phyloP scores from a whole-genome alignment of 1,140 invertebrate genomes.

The Lerema accius region DNA sequence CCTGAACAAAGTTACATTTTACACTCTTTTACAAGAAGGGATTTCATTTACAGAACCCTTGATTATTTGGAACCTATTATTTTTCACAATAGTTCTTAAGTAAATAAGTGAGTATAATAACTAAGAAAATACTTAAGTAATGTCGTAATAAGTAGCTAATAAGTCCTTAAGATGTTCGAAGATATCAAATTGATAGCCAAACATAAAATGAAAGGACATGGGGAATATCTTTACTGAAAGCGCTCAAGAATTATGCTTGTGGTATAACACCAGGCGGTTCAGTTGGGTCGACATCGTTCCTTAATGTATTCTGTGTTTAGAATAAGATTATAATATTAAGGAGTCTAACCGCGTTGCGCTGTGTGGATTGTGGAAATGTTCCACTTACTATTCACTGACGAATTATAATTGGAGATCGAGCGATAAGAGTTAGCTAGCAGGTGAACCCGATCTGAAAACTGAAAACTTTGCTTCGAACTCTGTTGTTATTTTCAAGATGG shows the following conservation, averaged over 20 bases:
- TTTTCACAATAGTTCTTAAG: too few species aligned
- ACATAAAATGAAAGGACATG: background rate
- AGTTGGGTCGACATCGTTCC: slow-evolving; percentile 32
- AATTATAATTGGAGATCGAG: slow-evolving; percentile 74
- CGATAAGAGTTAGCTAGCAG: slow-evolving; percentile 36
- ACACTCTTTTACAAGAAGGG: too few species aligned
- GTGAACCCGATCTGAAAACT: slow-evolving; percentile 32
- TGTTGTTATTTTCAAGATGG: slow-evolving; percentile 12
- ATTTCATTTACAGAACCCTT: too few species aligned
- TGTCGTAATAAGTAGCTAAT: too few species aligned
- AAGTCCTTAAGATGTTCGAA: too few species aligned
- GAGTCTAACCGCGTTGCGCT: slow-evolving; percentile 43
- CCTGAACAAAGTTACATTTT: too few species aligned
- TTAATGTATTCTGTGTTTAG: slow-evolving; percentile 77
- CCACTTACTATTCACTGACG: slow-evolving; percentile 48
- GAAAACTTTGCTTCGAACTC: slow-evolving; percentile 19
- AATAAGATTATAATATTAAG: slow-evolving; percentile 80
- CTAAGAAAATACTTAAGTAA: too few species aligned
- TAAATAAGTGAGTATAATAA: too few species aligned
- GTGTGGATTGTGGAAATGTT: slow-evolving; percentile 45
- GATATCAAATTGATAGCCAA: background rate
- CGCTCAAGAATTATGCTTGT: slow-evolving; percentile 13
- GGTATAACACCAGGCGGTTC: slow-evolving; percentile 25
- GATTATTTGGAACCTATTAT: too few species aligned
- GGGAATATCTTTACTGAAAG: slow-evolving; percentile 2